phyloP scores from a whole-genome alignment of 2,113 vertebrate genomes.

The Leucosticte australis region DNA sequence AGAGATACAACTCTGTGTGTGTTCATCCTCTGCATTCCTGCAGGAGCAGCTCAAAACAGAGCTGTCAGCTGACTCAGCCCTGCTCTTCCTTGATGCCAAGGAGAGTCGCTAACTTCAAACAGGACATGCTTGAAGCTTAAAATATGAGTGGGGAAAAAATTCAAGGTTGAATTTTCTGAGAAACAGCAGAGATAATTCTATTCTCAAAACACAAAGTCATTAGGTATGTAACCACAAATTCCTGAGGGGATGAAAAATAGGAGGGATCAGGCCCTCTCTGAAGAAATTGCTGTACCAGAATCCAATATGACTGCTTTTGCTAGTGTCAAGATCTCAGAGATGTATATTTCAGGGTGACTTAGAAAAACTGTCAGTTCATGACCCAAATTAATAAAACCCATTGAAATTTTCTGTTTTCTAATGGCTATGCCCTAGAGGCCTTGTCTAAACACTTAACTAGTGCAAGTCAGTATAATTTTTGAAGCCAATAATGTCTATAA shows the following conservation, averaged over 20 bases:
- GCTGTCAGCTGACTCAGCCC: background rate
- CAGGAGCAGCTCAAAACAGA: slow-evolving; percentile 19
- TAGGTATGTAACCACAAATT: background rate
- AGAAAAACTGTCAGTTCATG: background rate
- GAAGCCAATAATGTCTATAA: background rate
- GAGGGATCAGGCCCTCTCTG: background rate
- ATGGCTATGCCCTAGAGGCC: background rate
- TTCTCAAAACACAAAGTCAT: background rate
- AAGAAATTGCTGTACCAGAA: background rate
- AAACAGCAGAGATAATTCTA: background rate
- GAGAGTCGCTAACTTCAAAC: slow-evolving; percentile 1
- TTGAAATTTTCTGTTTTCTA: background rate
- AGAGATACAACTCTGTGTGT: background rate
- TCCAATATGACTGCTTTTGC: background rate
- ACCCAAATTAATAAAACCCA: background rate
- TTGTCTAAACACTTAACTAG: background rate
- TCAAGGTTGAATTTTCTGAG: background rate
- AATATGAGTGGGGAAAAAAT: background rate
- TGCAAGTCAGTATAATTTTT: background rate
- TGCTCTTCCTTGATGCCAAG: background rate
- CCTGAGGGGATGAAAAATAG: background rate
- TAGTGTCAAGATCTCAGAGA: background rate
- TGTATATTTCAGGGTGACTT: background rate
- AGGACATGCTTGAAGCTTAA: background rate
- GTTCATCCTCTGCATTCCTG: background rate